A percentile compares a stretch with the other conserved stretches of the same genome.
Conservation (phyloP, 1,140 invertebrate genomes). For the Thereuonema tuberculata region DNA sequence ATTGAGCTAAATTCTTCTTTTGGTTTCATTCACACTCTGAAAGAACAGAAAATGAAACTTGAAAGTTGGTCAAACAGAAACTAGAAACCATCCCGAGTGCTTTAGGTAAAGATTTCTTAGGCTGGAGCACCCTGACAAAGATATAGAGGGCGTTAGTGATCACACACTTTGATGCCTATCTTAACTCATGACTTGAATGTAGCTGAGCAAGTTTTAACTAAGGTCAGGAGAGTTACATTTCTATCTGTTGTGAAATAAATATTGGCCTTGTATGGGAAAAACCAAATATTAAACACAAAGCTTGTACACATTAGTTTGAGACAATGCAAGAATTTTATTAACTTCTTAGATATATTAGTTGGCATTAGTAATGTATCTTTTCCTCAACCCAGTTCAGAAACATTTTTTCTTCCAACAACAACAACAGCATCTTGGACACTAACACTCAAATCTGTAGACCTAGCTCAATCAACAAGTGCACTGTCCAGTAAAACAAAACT, state of each 20-base stretch:
- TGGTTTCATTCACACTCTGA: neutral
- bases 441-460: no score
- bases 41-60: neutral
- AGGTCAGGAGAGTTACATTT: neutral
- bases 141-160: neutral
- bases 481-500: no score
- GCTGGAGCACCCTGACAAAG: neutral
- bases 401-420: no score
- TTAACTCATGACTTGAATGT: neutral
- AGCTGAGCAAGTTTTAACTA: neutral
- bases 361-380: no score
- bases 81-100: neutral
- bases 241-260: neutral
- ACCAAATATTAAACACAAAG: neutral
- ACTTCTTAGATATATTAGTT: no score
- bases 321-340: neutral
- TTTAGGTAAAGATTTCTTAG: neutral
- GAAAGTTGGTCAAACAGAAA: neutral
- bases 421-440: no score
- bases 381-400: no score
- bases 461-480: no score
- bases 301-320: neutral
- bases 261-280: neutral
- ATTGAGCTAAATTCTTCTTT: neutral
- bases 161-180: neutral